A percentile compares a stretch with the other conserved stretches of the same genome.
These are phyloP conservation scores for Syrrhaptes paradoxus DNA, from an alignment of 2,113 vertebrate genomes.

Conservation along the genomic window DNA sequence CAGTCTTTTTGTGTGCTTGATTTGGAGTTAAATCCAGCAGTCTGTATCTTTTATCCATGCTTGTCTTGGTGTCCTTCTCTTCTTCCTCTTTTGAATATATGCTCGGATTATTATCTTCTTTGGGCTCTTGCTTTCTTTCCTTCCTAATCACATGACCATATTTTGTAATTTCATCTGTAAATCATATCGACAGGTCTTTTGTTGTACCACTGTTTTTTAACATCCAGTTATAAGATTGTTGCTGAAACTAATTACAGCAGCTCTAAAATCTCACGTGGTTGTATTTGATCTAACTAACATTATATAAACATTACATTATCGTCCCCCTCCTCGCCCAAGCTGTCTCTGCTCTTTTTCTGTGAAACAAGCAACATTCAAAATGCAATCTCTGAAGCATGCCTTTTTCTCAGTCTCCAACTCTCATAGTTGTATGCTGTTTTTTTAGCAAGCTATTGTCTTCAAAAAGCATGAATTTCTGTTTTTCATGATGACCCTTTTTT, in stretches of 20 bases:
- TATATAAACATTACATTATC: not conserved
- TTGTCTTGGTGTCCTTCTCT: not conserved
- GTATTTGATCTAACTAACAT: not conserved
- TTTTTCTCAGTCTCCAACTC: not conserved
- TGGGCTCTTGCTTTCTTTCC: not conserved
- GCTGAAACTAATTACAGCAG: not conserved
- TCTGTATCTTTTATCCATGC: fast-evolving
- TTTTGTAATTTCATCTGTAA: not conserved
- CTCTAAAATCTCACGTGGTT: not conserved
- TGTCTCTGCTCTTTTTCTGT: not conserved
- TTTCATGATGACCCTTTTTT: not conserved
- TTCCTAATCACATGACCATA: not conserved
- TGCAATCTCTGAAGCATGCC: not conserved
- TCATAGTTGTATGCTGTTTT: not conserved
- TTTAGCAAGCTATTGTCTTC: not conserved
- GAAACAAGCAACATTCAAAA: not conserved
- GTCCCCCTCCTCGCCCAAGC: too few species aligned
- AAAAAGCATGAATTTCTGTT: not conserved
- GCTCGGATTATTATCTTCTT: not conserved
- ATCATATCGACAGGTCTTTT: not conserved
- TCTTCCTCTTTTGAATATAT: not conserved
- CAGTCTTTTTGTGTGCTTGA: not conserved
- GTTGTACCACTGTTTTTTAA: not conserved
- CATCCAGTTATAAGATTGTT: not conserved
- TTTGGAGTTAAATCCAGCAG: not conserved